These are phyloP conservation scores for Butorides virescens DNA, from an alignment of 2,113 vertebrate genomes.

Conservation along the genomic window DNA sequence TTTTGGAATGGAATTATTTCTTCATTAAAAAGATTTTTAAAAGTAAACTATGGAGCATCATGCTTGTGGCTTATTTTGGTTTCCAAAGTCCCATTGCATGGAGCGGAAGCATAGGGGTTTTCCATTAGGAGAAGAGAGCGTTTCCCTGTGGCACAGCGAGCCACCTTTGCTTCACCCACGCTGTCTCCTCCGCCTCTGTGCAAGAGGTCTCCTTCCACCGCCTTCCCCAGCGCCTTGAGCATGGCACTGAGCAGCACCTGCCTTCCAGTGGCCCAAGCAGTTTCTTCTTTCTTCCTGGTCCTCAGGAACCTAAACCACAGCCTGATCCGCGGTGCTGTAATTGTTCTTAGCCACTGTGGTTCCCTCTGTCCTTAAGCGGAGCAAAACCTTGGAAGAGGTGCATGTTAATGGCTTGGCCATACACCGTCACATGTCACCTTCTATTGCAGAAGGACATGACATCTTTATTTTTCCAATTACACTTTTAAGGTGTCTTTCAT, in stretches of 20 bases:
- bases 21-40: constrained; percentile 89
- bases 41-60: constrained; percentile 58
- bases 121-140: neutral
- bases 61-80: constrained; percentile 25
- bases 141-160: neutral
- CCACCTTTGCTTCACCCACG: neutral
- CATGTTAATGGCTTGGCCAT: neutral
- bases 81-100: neutral
- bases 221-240: neutral
- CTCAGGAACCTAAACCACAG: neutral
- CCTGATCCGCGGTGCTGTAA: accelerated
- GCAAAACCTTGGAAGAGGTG: neutral
- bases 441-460: neutral
- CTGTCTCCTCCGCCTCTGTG: neutral
- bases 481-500: neutral
- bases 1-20: constrained; percentile 91
- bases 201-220: accelerated
- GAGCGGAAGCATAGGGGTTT: neutral
- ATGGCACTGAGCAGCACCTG: accelerated
- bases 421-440: neutral
- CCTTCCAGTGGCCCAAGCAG: neutral
- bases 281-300: neutral
- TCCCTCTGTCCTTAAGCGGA: neutral
- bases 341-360: neutral
- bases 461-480: neutral